Evolutionary conservation across 2,888 invertebrate genomes (phyloP), one percentile per base, ranked within the genome.

Genomic region (Amblyteles armatorius): DNA sequence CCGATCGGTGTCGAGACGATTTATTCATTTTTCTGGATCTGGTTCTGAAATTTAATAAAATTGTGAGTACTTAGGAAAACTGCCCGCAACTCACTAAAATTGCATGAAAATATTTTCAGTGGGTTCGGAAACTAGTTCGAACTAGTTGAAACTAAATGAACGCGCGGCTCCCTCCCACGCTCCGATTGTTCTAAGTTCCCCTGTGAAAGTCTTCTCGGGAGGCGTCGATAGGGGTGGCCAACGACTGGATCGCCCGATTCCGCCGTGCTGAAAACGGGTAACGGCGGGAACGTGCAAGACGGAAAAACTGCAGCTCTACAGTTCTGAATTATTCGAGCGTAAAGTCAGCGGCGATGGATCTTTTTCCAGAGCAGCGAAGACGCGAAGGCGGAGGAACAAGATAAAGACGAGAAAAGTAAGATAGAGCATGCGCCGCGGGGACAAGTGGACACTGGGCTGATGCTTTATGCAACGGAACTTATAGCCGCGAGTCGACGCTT

Each of bases 241-340:
- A 22, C 3, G 57, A 26, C 57, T 57, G 11, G 9, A 13, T 13
- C 4, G 22, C 0, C 11, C 22, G 57, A 57, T 26, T 26, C 1
- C 3, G 11, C 9, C 57, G 57, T 26, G 4, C 11, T 13, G 44
- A 44, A 44, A 57, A 22, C 26, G 11, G 57, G 11, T 57, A 57
- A 57, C 57, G 11, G 44, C 44, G 13, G 13, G 57, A 29, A n/a
- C 5, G 65, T 52, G 63, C 52, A 22, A 76, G 72, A 72, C 57
- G 57, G 57, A 57, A 57, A 83, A 84, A 78, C 72, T 68, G 73
- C 67, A 78, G 44, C 85, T 55, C 83, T 84, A 84, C 77, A 81
- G 78, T 74, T 82, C 69, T 88, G 86, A 81, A 88, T 86, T 88
- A 88, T 88, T 88, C 69, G 68, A n/a, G 48, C n/a, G 40, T 13